Evolutionary conservation across 2,797 vertebrate genomes (phyloP).

Genomic region (Tenualosa ilisha): DNA sequence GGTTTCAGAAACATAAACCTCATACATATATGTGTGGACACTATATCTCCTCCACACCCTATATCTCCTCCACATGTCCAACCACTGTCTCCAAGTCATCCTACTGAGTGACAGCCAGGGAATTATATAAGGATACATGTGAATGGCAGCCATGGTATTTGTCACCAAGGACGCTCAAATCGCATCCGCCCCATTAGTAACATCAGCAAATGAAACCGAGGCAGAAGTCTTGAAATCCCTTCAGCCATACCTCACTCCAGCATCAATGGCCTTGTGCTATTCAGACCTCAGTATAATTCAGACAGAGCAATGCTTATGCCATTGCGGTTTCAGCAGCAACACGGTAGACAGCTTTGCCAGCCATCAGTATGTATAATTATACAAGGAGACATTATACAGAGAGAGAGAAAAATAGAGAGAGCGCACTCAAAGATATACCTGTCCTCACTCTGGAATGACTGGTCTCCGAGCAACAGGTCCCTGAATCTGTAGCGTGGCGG

Average conservation of each 20-base stretch:
- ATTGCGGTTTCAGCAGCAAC: neutral
- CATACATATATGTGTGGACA: neutral
- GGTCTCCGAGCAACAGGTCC: slow-evolving; percentile 93
- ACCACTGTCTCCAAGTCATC: neutral
- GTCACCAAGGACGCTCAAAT: neutral
- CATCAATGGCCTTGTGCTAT: neutral
- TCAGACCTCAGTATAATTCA: neutral
- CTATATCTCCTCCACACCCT: neutral
- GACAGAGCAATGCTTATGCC: neutral
- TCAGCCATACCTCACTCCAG: neutral
- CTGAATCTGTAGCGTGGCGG: slow-evolving; percentile 94
- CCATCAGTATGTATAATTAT: neutral
- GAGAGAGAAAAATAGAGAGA: neutral
- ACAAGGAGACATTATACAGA: neutral
- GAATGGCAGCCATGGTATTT: neutral
- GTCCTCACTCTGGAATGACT: slow-evolving; percentile 90
- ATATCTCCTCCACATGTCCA: neutral
- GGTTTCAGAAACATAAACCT: neutral
- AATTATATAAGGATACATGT: neutral
- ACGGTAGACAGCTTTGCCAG: neutral
- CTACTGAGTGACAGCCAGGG: neutral
- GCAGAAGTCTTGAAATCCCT: neutral
- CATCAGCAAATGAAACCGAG: neutral
- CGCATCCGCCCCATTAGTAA: neutral
- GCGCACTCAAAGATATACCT: slow-evolving; percentile 72